Evolutionary conservation across 2,888 invertebrate species (phyloP), one percentile per base, ranked within the genome.

Genomic region (Stenodema calcarata): DNA sequence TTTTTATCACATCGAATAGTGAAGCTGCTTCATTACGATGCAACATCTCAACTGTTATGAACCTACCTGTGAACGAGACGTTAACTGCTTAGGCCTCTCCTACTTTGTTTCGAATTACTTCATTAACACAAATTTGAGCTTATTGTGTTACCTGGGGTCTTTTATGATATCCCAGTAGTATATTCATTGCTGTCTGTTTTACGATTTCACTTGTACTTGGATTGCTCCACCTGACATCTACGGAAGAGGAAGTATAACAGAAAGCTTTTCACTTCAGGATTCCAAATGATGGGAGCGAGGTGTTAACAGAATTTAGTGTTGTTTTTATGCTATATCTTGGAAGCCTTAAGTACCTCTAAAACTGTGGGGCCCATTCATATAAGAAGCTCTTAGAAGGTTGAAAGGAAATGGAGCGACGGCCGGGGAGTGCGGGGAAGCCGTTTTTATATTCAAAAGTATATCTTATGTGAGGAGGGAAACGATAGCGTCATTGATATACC

Each of bases 241-340:
- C 16, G 69, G 18, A 11, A 35, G n/a, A 73, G 73, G 30, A 73
- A 35, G n/a, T 35, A 30, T 73, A 9, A 62, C 27, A 73, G 73
- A 73, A 35, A 73, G 73, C 35, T 73, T 73, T 73, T 73, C 73
- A 30, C 30, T 73, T 73, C 35, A 35, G 42, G 78, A 30, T 54
- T 87, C 86, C 70, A 76, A 83, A 54, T 87, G 88, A 88, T 87
- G 88, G 86, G 87, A 88, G 88, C 87, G 28, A 82, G 82, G 82
- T 82, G 82, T 82, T 82, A 82, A 82, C 82, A 82, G 82, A 82
- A 82, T 82, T 82, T 82, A 82, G 69, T 82, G 82, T 82, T 82
- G 70, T 82, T 70, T 82, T 82, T 70, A 70, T 23, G 69, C 27
- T 82, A 82, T 82, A 82, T 82, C 82, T 69, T 80, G 28, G 78